A percentile compares a stretch with the other conserved stretches of the same genome.
phyloP scores from a whole-genome alignment of 2,797 vertebrate genomes.

The Schizopygopsis pylzovi region DNA sequence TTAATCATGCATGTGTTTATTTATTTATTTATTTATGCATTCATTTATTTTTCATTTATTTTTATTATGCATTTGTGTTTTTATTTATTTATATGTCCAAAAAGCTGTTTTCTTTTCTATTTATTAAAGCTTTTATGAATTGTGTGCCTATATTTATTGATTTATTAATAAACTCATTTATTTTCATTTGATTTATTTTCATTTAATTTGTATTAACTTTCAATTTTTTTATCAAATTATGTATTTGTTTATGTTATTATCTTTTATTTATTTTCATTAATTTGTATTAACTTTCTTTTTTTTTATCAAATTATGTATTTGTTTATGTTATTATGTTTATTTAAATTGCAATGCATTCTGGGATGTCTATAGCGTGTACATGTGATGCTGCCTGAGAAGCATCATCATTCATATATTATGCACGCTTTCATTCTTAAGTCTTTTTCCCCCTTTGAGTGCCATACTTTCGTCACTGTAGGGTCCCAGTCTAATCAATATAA shows the following conservation, averaged over 20 bases:
- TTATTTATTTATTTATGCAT: background rate
- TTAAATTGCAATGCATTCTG: background rate
- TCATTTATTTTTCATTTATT: background rate
- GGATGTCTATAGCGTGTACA: background rate
- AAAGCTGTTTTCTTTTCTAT: too few relatives aligned
- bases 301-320: background rate
- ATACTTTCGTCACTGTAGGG: conserved; percentile 20
- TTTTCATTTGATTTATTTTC: background rate
- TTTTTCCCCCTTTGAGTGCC: conserved; percentile 2
- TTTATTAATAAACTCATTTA: too few relatives aligned
- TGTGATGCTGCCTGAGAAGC: background rate
- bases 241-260: background rate
- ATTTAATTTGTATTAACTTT: background rate
- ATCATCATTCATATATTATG: background rate
- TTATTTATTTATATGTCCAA: conserved; percentile 41
- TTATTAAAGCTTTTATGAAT: too few relatives aligned
- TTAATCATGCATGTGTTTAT: conserved; percentile 45
- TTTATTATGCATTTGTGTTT: background rate
- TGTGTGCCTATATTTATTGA: background rate
- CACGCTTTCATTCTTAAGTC: background rate
- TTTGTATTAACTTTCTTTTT: too few relatives aligned
- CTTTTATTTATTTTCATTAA: background rate
- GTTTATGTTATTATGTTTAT: background rate
- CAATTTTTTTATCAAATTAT: background rate
- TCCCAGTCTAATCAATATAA: conserved; percentile 33